phyloP scores from a whole-genome alignment of 2,113 vertebrate genomes.

The Noturus placidus region DNA sequence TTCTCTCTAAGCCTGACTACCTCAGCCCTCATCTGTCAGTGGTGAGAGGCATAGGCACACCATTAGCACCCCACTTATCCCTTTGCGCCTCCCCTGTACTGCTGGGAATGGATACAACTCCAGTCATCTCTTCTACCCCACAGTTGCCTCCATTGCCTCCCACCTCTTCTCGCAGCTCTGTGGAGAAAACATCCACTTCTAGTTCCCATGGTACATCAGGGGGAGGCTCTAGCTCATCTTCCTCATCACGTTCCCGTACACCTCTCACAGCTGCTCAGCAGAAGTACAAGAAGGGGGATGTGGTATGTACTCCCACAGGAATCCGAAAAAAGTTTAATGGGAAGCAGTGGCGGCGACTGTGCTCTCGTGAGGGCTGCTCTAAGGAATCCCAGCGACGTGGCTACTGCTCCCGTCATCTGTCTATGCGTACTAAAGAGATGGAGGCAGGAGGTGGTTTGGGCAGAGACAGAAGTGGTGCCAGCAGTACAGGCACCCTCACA shows the following conservation, averaged over 20 bases:
- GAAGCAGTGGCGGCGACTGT: conserved; percentile 90
- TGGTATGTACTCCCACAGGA: conserved; percentile 90
- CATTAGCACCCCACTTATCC: conserved; percentile 64
- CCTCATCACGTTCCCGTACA: conserved; percentile 81
- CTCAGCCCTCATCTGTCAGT: conserved; percentile 71
- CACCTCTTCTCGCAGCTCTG: conserved; percentile 62
- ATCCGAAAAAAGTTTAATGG: conserved; percentile 94
- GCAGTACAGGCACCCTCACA: conserved; percentile 77
- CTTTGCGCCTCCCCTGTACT: conserved; percentile 67
- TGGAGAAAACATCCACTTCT: conserved; percentile 67
- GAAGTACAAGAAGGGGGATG: conserved; percentile 92
- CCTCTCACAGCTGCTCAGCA: conserved; percentile 86
- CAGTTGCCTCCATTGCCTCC: conserved; percentile 72
- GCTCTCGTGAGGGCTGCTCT: conserved; percentile 89
- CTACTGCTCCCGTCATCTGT: conserved; percentile 90
- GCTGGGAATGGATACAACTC: conserved; percentile 66
- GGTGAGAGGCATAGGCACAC: conserved; percentile 70
- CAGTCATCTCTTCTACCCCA: conserved; percentile 64
- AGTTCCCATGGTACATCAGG: conserved; percentile 54
- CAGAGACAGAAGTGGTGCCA: conserved; percentile 76
- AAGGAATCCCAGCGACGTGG: conserved; percentile 91
- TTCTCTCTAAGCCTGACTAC: conserved; percentile 77
- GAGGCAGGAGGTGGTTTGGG: conserved; percentile 81
- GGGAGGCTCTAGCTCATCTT: conserved; percentile 67
- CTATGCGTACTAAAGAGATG: conserved; percentile 96